Evolutionary conservation across 2,888 invertebrate genomes (phyloP), one percentile per base, ranked within the genome.

Genomic region (Gymnoscelis rufifasciata): DNA sequence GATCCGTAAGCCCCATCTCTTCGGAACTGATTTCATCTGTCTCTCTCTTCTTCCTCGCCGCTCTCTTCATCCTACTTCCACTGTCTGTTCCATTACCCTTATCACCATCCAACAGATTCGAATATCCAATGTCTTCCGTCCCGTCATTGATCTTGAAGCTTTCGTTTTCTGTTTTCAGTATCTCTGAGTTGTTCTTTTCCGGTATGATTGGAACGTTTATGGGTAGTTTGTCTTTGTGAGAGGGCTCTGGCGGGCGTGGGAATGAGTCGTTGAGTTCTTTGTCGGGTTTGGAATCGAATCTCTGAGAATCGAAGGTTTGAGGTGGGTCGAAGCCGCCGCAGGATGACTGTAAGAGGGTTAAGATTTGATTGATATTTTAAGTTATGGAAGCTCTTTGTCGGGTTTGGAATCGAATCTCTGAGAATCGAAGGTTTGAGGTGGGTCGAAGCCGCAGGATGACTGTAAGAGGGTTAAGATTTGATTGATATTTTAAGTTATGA

Each of bases 251-350:
- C 0, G 77, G 72, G 2, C 71, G 61, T 0, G 64, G 60, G 51
- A 62, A 80, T 0, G 83, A 83, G 0, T 86, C 84, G 41, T 87
- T 87, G 0, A 70, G 38, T 38, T 83, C 84, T 41, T 84, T 84
- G 3, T 84, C 83, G 0, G 78, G 64, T 58, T 76, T 83, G n/a
- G n/a, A n/a, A n/a, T n/a, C n/a, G n/a, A n/a, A n/a, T n/a, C n/a
- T n/a, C n/a, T n/a, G n/a, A n/a, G n/a, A n/a, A n/a, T 88, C 88
- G 54, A 77, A 86, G 0, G 78, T 72, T 52, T 86, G 87, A 0
- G 83, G 77, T 0, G 81, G 65, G 23, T 87, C 84, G 0, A 83
- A 64, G n/a, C 77, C 83, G 60, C 81, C 83, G 60, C 81, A 87
- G 0, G 79, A 81, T 1, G 80, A 77, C 86, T 79, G 70, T 2